Evolutionary conservation across 2,797 vertebrate genomes (phyloP), one percentile per base, ranked within the genome.

Genomic region (Sitta carolinensis): DNA sequence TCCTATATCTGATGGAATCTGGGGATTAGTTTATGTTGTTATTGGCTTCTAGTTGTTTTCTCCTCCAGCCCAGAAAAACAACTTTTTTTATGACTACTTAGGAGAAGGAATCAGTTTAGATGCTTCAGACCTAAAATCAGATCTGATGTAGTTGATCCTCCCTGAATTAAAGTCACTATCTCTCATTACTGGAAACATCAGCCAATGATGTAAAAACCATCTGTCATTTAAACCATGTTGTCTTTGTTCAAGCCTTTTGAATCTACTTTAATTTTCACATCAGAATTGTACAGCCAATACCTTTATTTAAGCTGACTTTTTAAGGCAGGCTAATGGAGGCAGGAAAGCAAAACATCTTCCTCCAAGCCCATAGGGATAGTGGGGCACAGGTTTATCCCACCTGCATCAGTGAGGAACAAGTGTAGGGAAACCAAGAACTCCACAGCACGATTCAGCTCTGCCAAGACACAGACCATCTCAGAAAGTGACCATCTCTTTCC

Each of bases 41-140:
- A n/a, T 57, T 93, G 80, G 58, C 63, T 62, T 86, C 73, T 76
- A 20, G 47, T 72, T 1, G 0, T 76, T 94, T 93, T 72, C 73
- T 90, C 40, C 20, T 90, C 7, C 62, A 86, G 47, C 16, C 30
- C 55, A 95, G 73, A 81, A 94, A 90, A 94, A 69, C 26, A 81
- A 30, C 36, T 9, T 11, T 54, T 62, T 89, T 91, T 19, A 43
- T 80, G 47, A 76, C 62, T 62, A 5, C 17, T 82, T 82, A 59
- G 36, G 36, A 93, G 40, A 8, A 84, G 16, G 47, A 90, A 81
- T 73, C 26, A 34, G 42, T 94, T 93, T 45, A 84, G 43, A 80
- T 51, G 30, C 30, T 87, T 93, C 79, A 91, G 38, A 83, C 42
- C 47, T 87, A 85, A 92, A 91, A 77, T 85, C 78, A 77, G 34